Conservation (phyloP, 1,140 invertebrate genomes). For the Sinonovacula constricta region DNA sequence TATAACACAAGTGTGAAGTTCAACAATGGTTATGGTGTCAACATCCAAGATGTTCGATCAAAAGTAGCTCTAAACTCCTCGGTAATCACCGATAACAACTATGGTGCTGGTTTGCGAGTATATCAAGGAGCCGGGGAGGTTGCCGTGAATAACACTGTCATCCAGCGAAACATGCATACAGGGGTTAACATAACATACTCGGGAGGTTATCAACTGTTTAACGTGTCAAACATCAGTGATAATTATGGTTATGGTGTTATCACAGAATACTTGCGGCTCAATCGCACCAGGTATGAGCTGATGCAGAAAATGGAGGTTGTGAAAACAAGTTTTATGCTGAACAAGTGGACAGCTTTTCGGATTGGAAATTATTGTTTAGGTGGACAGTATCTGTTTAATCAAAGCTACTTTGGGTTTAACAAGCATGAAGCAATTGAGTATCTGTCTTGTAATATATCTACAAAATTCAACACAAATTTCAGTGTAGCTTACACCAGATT, state of each 20-base stretch:
- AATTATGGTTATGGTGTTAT: constrained; percentile 75
- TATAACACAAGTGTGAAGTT: constrained; percentile 69
- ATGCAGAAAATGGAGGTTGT: constrained; percentile 70
- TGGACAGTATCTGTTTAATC: constrained; percentile 71
- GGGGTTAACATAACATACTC: constrained; percentile 90
- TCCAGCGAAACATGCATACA: constrained; percentile 68
- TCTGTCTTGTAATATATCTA: constrained; percentile 74
- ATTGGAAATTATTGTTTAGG: constrained; percentile 76
- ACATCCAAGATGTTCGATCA: constrained; percentile 74
- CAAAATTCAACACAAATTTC: constrained; percentile 67
- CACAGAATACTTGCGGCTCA: constrained; percentile 68
- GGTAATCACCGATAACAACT: constrained; percentile 70
- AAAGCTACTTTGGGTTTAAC: constrained; percentile 71
- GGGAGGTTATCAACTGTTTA: constrained; percentile 93
- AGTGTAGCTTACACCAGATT: constrained; percentile 75
- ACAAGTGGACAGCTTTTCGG: constrained; percentile 73
- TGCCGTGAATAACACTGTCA: constrained; percentile 69
- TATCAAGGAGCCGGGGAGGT: constrained; percentile 76
- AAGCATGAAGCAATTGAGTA: constrained; percentile 74
- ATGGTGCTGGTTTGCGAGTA: constrained; percentile 74
- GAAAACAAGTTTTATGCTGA: constrained; percentile 63
- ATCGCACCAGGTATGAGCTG: constrained; percentile 68
- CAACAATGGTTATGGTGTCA: constrained; percentile 76
- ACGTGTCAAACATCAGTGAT: constrained; percentile 84
- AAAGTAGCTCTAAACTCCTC: constrained; percentile 73